These are phyloP conservation scores for Andrena hattorfiana DNA, from an alignment of 2,888 invertebrate genomes.

Conservation along the genomic window DNA sequence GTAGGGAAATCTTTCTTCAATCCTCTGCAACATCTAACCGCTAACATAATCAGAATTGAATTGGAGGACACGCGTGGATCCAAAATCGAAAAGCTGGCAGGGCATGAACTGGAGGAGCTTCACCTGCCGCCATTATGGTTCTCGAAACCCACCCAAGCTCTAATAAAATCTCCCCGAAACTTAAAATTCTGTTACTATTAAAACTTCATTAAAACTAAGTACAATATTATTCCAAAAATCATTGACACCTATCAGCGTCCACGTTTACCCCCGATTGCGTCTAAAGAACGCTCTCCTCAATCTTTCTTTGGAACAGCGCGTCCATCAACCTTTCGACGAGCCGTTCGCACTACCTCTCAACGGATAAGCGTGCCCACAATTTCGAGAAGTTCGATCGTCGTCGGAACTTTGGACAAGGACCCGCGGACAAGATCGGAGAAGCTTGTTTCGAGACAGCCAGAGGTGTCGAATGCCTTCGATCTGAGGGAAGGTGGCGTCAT, in stretches of 20 bases:
- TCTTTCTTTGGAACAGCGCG: neutral
- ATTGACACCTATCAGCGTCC: neutral
- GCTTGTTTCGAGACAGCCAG: slow-evolving; percentile 32
- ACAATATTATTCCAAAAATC: neutral
- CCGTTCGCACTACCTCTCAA: slow-evolving; percentile 35
- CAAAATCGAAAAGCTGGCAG: too few species aligned
- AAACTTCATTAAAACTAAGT: too few species aligned
- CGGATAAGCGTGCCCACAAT: slow-evolving; percentile 38
- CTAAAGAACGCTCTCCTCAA: neutral
- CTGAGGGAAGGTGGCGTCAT: neutral
- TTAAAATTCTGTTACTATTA: too few species aligned
- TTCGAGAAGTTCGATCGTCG: slow-evolving; percentile 36
- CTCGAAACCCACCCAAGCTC: too few species aligned
- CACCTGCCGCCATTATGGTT: too few species aligned
- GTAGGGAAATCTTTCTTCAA: too few species aligned
- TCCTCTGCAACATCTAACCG: neutral
- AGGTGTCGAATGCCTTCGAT: slow-evolving; percentile 35
- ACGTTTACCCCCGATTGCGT: neutral
- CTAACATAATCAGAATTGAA: slow-evolving; percentile 2
- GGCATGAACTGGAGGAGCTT: too few species aligned
- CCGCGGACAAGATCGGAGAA: slow-evolving; percentile 6
- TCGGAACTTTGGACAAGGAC: slow-evolving; percentile 54
- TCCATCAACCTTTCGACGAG: slow-evolving; percentile 37
- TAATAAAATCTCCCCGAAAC: too few species aligned
- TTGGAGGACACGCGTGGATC: too few species aligned